These are phyloP conservation scores for Cyphomyrus plagiostoma DNA, from an alignment of 2,113 vertebrate species.

Conservation along the genomic window DNA sequence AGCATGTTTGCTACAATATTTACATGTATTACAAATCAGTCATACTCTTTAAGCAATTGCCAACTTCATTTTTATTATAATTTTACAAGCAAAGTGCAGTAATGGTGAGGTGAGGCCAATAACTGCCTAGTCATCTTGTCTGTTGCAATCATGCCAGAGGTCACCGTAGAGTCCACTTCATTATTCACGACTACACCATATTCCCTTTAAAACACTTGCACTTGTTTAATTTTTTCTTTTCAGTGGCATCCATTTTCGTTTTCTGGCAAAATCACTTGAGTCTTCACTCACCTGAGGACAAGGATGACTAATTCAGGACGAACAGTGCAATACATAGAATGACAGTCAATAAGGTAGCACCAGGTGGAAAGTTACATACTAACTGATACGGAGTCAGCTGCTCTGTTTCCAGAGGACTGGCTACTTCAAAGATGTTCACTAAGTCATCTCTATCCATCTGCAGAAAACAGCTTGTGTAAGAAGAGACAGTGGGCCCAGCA, in stretches of 20 bases:
- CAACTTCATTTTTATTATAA: conserved; percentile 6
- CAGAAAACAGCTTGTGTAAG: conserved; percentile 25
- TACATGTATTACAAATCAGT: neutral
- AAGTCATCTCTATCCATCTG: conserved; percentile 62
- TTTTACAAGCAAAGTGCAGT: neutral
- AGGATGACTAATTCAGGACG: neutral
- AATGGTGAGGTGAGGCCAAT: neutral
- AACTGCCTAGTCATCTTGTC: neutral
- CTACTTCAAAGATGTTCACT: conserved; percentile 54
- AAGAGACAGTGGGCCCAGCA: conserved; percentile 15
- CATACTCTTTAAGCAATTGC: neutral
- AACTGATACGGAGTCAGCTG: conserved; percentile 52
- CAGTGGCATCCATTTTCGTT: conserved; percentile 42
- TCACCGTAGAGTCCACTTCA: conserved; percentile 13
- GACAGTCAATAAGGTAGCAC: neutral
- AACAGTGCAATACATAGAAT: neutral
- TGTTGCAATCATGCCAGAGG: neutral
- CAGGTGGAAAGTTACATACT: conserved; percentile 49
- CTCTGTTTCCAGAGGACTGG: conserved; percentile 52
- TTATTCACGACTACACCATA: neutral
- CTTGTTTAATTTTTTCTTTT: conserved; percentile 32
- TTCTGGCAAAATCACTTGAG: conserved; percentile 45
- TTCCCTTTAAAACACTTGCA: neutral
- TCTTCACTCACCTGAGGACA: conserved; percentile 48
- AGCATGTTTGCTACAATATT: neutral